These are phyloP conservation scores for Sarcophaga rosellei DNA, from an alignment of 2,888 invertebrate species.

Conservation along the genomic window DNA sequence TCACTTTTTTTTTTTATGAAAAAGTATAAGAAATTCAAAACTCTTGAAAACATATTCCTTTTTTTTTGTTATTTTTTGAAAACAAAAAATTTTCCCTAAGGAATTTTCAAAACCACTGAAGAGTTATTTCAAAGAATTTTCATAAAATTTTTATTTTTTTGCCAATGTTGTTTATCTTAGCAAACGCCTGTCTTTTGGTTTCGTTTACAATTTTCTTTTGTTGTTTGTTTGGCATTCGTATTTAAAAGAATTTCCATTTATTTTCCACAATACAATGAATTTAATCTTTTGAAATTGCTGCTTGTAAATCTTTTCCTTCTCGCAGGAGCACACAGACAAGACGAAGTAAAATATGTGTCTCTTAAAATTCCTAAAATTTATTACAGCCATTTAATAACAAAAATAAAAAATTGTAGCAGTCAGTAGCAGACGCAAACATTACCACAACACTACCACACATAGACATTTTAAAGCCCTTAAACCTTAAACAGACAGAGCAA, in stretches of 20 bases:
- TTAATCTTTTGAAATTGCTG: constrained; percentile 12
- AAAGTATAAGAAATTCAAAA: too few relatives aligned
- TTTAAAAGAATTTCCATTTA: constrained; percentile 28
- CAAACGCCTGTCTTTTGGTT: not conserved
- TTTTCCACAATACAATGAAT: constrained; percentile 15
- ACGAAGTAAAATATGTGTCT: constrained; percentile 20
- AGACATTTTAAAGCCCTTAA: not conserved
- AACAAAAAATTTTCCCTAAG: too few relatives aligned
- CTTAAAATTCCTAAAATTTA: constrained; percentile 33
- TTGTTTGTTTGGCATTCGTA: not conserved
- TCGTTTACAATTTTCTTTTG: not conserved
- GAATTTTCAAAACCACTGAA: not conserved
- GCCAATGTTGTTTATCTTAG: not conserved
- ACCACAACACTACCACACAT: not conserved
- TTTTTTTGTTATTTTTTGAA: too few relatives aligned
- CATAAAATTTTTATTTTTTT: not conserved
- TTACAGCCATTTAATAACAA: constrained; percentile 13
- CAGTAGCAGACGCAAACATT: not conserved
- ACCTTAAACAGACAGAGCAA: not conserved
- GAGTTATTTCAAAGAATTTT: not conserved
- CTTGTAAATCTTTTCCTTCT: not conserved
- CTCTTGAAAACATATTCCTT: too few relatives aligned
- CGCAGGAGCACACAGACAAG: not conserved
- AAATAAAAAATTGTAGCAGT: constrained; percentile 5
- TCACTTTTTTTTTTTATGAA: too few relatives aligned